Conservation (phyloP, 2,113 vertebrate genomes). For the Dissostichus mawsoni region DNA sequence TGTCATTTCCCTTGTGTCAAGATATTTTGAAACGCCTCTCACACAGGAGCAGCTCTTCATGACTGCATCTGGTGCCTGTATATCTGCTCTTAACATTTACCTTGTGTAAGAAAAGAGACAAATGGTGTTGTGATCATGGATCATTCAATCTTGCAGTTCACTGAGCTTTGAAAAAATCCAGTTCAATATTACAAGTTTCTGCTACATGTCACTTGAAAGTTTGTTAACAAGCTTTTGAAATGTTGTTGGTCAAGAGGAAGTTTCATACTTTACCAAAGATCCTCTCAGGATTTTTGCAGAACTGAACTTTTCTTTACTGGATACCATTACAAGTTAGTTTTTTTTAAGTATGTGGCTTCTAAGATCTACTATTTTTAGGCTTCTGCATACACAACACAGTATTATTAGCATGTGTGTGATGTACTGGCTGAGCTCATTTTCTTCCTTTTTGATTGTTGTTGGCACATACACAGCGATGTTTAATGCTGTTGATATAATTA, state of each 20-base stretch:
- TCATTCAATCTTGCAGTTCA: constrained; percentile 13
- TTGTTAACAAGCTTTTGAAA: constrained; percentile 51
- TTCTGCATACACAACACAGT: background rate
- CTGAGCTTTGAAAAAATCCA: constrained; percentile 22
- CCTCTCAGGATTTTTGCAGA: background rate
- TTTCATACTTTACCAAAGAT: constrained; percentile 9
- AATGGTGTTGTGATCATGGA: constrained; percentile 19
- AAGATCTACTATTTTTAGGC: background rate
- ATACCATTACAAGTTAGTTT: background rate
- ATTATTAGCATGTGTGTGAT: background rate
- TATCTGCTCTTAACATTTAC: constrained; percentile 28
- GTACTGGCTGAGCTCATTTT: constrained; percentile 1
- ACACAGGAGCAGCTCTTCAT: background rate
- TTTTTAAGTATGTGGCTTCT: background rate
- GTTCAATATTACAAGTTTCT: constrained; percentile 24
- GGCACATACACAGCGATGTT: constrained; percentile 3
- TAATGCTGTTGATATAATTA: constrained; percentile 35
- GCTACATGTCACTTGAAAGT: constrained; percentile 21
- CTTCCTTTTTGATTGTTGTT: constrained; percentile 10
- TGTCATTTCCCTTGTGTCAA: background rate
- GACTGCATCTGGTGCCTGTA: constrained; percentile 3
- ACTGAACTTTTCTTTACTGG: constrained; percentile 2
- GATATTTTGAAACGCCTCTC: background rate
- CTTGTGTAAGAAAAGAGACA: constrained; percentile 13
- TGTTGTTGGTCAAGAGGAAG: constrained; percentile 16